phyloP scores from a whole-genome alignment of 2,113 vertebrate genomes.

The Anolis sagrei region DNA sequence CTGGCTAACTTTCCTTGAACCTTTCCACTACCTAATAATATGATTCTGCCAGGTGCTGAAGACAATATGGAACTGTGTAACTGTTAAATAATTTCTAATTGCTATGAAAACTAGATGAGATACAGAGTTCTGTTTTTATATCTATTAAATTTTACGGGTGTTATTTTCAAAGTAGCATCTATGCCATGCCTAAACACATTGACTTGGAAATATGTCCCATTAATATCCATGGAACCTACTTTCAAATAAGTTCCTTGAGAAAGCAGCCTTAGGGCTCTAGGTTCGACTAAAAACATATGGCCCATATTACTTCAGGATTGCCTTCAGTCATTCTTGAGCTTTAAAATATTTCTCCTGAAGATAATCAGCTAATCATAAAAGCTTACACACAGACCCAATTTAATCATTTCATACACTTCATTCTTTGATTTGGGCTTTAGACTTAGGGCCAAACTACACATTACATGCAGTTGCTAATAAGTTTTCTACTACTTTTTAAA shows the following conservation, averaged over 20 bases:
- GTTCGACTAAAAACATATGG: constrained; percentile 13
- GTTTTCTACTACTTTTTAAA: background rate
- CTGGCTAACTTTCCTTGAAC: background rate
- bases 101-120: constrained; percentile 30
- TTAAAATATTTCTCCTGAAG: constrained; percentile 9
- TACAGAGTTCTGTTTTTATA: constrained; percentile 26
- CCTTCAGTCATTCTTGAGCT: background rate
- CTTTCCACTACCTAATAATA: constrained; percentile 4
- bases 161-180: constrained; percentile 33
- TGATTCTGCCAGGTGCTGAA: constrained; percentile 11
- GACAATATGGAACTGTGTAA: constrained; percentile 8
- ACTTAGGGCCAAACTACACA: background rate
- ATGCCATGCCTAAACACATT: constrained; percentile 12
- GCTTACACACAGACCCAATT: background rate
- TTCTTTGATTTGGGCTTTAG: background rate
- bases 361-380: background rate
- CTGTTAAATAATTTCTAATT: constrained; percentile 35
- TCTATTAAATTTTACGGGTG: constrained; percentile 35
- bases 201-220: constrained; percentile 32
- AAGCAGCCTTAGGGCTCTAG: constrained; percentile 15
- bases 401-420: background rate
- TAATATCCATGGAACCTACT: constrained; percentile 41
- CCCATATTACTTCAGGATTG: background rate
- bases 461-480: background rate
- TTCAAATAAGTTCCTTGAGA: constrained; percentile 17